Evolutionary conservation across 1,140 invertebrate species (phyloP).

Genomic region (Diorhabda elongata): DNA sequence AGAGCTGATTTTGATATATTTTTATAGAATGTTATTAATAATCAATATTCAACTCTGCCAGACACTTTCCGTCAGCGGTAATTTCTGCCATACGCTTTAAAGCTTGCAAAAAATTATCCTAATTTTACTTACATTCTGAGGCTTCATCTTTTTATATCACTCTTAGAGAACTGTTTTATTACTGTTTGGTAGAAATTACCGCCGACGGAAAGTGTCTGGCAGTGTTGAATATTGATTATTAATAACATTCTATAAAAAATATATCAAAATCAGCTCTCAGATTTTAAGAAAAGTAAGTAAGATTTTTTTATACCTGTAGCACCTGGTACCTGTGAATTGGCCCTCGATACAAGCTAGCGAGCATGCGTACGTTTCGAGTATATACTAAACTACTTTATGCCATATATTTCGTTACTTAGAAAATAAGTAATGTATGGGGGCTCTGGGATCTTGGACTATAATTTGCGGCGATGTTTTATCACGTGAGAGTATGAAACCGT

Average conservation of each 20-base stretch:
- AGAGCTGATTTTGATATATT: slow-evolving; percentile 21
- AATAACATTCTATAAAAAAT: slow-evolving; percentile 21
- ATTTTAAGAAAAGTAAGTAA: slow-evolving; percentile 6
- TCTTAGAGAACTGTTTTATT: too few relatives aligned
- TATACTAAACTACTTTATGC: too few relatives aligned
- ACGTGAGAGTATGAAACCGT: too few relatives aligned
- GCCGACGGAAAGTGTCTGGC: slow-evolving; percentile 14
- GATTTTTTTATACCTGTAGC: slow-evolving; percentile 5
- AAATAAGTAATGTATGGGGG: too few relatives aligned
- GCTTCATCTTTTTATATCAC: too few relatives aligned
- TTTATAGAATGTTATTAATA: slow-evolving; percentile 17
- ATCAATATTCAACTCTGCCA: slow-evolving; percentile 8
- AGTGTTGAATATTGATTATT: slow-evolving; percentile 6
- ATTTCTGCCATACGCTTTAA: slow-evolving; percentile 18
- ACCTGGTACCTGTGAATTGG: slow-evolving; percentile 7
- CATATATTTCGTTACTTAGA: too few relatives aligned
- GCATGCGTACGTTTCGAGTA: too few relatives aligned
- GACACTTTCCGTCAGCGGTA: slow-evolving; percentile 6
- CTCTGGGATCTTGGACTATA: too few relatives aligned
- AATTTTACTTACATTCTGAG: slow-evolving; percentile 19
- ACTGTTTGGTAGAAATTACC: neutral
- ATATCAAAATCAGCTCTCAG: slow-evolving; percentile 19
- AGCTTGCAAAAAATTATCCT: slow-evolving; percentile 18
- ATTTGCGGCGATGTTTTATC: too few relatives aligned
- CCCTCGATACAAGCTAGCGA: slow-evolving; percentile 8